Evolutionary conservation across 2,797 vertebrate species (phyloP).

Genomic region (Spheniscus humboldti): DNA sequence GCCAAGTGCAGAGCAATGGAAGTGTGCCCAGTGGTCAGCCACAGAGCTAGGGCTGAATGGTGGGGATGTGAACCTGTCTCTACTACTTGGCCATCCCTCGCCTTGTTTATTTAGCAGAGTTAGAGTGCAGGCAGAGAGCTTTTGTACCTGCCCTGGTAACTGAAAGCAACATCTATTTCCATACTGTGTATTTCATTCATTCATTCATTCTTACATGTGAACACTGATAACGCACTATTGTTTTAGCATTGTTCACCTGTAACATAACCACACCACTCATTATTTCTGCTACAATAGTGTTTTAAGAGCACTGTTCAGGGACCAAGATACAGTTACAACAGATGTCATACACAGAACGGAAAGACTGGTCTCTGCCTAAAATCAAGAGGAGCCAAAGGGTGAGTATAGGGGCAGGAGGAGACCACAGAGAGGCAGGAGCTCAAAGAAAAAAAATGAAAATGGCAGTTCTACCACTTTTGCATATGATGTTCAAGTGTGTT

Average conservation of each 20-base stretch:
- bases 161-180: background rate
- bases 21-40: background rate
- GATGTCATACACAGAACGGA: background rate
- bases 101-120: background rate
- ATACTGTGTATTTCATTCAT: background rate
- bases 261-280: background rate
- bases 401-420: background rate
- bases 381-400: background rate
- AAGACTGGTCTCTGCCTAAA: background rate
- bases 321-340: background rate
- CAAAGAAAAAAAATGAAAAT: background rate
- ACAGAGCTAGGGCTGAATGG: accelerated
- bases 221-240: background rate
- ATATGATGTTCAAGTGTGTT: background rate
- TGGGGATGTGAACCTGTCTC: background rate
- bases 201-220: background rate
- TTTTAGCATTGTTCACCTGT: background rate
- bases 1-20: background rate
- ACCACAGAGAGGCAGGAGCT: background rate
- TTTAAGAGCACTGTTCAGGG: background rate
- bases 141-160: background rate
- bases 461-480: background rate
- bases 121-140: background rate
- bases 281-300: background rate
- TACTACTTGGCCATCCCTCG: background rate